Evolutionary conservation across 2,113 vertebrate genomes (phyloP).

Genomic region (Pavo muticus): DNA sequence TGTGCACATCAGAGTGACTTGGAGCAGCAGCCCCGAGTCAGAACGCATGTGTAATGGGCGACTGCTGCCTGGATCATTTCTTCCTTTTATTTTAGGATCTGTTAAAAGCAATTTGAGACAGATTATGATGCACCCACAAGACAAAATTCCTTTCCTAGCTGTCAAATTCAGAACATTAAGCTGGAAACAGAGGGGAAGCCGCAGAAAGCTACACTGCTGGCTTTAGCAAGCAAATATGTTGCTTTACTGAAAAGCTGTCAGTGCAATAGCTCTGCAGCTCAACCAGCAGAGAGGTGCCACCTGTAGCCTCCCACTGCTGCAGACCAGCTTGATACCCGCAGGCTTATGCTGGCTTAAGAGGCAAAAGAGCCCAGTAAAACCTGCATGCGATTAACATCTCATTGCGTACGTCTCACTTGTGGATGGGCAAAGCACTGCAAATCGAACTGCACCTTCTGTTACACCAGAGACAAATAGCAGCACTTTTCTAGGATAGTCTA

Average conservation of each 20-base stretch:
- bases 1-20: background rate
- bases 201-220: background rate
- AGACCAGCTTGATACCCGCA: background rate
- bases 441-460: background rate
- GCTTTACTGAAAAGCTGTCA: conserved; percentile 39
- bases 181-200: conserved; percentile 48
- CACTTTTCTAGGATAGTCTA: background rate
- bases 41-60: background rate
- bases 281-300: conserved; percentile 26
- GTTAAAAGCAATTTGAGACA: conserved; percentile 47
- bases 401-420: fast-evolving
- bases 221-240: conserved; percentile 45
- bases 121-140: conserved; percentile 27
- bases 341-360: background rate
- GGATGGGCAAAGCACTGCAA: background rate
- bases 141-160: background rate
- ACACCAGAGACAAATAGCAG: background rate
- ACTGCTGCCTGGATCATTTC: background rate
- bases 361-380: background rate
- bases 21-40: background rate
- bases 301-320: conserved; percentile 45
- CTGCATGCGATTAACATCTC: background rate
- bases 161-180: conserved; percentile 1
- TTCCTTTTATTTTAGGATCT: conserved; percentile 47
- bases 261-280: conserved; percentile 36